Percentiles rank a stretch among this genome's conserved stretches.
These are phyloP conservation scores for Megalops atlanticus DNA, from an alignment of 2,113 vertebrate genomes.

Conservation along the genomic window DNA sequence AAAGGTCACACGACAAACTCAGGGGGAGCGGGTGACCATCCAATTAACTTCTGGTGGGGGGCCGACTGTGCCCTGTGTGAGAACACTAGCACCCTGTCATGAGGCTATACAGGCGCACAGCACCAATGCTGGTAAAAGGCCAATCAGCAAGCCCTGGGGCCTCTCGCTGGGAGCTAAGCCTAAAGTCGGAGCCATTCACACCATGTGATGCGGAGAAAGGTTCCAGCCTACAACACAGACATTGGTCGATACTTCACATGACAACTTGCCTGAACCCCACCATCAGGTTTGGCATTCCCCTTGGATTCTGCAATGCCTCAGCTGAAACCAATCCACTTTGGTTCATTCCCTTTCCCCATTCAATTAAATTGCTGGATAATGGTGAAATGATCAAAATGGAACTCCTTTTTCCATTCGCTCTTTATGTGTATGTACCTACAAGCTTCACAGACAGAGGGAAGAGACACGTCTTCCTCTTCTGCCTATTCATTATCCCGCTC, in stretches of 20 bases:
- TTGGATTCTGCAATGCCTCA: neutral
- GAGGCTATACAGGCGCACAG: neutral
- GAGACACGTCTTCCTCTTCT: neutral
- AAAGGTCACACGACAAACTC: neutral
- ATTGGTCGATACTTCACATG: no score
- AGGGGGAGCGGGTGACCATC: constrained; percentile 2
- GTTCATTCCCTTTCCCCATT: neutral
- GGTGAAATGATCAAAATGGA: neutral
- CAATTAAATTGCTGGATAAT: neutral
- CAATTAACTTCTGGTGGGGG: constrained; percentile 17
- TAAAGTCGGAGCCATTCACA: neutral
- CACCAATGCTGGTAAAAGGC: constrained; percentile 8
- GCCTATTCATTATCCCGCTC: neutral
- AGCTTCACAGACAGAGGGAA: neutral
- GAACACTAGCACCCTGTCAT: neutral
- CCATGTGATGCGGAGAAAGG: neutral
- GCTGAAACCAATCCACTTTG: neutral
- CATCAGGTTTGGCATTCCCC: no score
- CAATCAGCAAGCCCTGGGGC: neutral
- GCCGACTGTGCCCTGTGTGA: constrained; percentile 7
- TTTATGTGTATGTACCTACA: neutral
- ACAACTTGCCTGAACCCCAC: no score
- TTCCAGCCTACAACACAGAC: no score
- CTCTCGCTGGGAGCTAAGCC: neutral
- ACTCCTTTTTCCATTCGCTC: neutral